These are phyloP conservation scores for Phaetusa simplex DNA, from an alignment of 2,113 vertebrate species.

Conservation along the genomic window DNA sequence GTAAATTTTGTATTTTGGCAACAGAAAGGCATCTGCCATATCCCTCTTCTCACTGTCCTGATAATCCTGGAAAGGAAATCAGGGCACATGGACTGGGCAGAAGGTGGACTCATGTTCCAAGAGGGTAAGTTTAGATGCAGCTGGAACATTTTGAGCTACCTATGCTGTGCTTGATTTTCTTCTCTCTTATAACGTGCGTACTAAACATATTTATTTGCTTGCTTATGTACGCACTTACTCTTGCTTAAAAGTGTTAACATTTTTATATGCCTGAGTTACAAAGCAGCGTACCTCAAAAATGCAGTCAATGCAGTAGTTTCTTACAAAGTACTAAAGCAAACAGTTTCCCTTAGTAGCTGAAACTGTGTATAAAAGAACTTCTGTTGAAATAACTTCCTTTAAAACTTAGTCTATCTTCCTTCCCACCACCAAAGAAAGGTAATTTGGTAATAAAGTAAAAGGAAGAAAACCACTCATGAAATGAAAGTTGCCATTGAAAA, in stretches of 20 bases:
- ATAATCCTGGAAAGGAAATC: background rate
- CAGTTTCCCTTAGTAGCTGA: background rate
- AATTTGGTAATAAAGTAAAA: background rate
- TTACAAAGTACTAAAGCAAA: background rate
- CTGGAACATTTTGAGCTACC: background rate
- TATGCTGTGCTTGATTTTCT: background rate
- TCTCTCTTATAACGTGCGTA: background rate
- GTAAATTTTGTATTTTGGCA: background rate
- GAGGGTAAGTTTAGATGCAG: background rate
- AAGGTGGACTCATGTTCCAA: background rate
- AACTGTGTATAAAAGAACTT: background rate
- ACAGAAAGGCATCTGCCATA: background rate
- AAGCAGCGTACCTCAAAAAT: background rate
- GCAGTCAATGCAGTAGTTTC: background rate
- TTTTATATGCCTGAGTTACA: background rate
- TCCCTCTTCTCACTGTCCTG: background rate
- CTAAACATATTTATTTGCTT: background rate
- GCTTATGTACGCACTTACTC: background rate
- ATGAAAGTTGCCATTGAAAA: background rate
- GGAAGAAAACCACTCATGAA: background rate
- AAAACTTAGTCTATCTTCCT: background rate
- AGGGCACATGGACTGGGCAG: background rate
- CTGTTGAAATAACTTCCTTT: background rate
- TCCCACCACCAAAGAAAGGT: background rate
- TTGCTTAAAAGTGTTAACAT: background rate